Conservation (phyloP, 2,888 invertebrate species). For the Agapetus fuscipes region DNA sequence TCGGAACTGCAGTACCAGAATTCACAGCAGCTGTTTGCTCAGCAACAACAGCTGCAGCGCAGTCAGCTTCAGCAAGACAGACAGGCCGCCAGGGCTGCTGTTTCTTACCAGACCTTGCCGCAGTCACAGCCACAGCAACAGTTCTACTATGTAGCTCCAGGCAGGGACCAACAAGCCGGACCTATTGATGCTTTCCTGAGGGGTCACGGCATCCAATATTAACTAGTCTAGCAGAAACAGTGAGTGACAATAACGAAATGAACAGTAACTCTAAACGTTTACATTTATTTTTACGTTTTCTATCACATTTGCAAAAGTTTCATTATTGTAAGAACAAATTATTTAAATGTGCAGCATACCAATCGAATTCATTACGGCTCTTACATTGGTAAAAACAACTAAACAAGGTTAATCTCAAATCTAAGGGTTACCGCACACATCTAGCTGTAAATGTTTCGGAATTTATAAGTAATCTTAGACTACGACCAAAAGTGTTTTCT, state of each 20-base stretch:
- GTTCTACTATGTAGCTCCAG: slow-evolving; percentile 52
- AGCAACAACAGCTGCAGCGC: slow-evolving; percentile 59
- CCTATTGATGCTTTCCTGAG: slow-evolving; percentile 75
- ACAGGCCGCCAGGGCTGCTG: slow-evolving; percentile 43
- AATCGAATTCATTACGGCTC: too few species aligned
- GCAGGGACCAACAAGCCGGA: slow-evolving; percentile 42
- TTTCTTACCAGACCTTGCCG: slow-evolving; percentile 20
- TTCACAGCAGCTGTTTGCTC: slow-evolving; percentile 55
- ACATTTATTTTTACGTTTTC: slow-evolving; percentile 31
- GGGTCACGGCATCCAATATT: slow-evolving; percentile 58
- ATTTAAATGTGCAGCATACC: too few species aligned
- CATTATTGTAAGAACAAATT: slow-evolving; percentile 43
- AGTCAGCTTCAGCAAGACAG: slow-evolving; percentile 52
- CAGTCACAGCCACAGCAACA: slow-evolving; percentile 32
- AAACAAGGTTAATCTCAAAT: too few species aligned
- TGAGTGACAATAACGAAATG: slow-evolving; percentile 25
- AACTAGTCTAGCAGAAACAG: slow-evolving; percentile 28
- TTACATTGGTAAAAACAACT: too few species aligned
- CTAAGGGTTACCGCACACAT: too few species aligned
- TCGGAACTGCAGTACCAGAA: slow-evolving; percentile 50
- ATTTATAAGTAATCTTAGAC: too few species aligned
- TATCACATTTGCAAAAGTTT: slow-evolving; percentile 37
- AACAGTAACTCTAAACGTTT: slow-evolving; percentile 23
- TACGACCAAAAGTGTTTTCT: too few species aligned
- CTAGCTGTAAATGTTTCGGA: too few species aligned